phyloP scores from a whole-genome alignment of 2,888 invertebrate genomes.

The Ophioninae sp. region DNA sequence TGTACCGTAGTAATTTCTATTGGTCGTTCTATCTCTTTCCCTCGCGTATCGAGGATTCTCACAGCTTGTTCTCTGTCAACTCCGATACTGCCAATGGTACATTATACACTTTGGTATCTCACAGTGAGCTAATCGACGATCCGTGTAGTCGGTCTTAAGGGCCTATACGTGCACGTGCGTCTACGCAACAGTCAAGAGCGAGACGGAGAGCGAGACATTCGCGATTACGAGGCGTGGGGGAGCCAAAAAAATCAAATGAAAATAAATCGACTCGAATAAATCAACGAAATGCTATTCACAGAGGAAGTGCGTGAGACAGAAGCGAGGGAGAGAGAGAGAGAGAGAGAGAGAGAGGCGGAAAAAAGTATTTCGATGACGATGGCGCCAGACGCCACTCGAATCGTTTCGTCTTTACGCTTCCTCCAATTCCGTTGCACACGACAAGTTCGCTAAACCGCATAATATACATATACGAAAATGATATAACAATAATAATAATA shows the following conservation, averaged over 20 bases:
- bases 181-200: background rate
- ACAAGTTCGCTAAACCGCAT: constrained; percentile 3
- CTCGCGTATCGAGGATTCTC: background rate
- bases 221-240: constrained; percentile 1
- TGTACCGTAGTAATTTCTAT: background rate
- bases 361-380: constrained; percentile 44
- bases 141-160: constrained; percentile 6
- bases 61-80: constrained; percentile 15
- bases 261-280: constrained; percentile 37
- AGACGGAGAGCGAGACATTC: constrained; percentile 5
- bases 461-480: background rate
- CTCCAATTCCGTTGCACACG: constrained; percentile 9
- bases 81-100: constrained; percentile 24
- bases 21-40: background rate
- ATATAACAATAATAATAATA: no score
- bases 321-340: constrained; percentile 8
- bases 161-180: constrained; percentile 1
- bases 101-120: constrained; percentile 30
- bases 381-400: constrained; percentile 61
- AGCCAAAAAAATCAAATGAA: constrained; percentile 24
- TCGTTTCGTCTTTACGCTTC: constrained; percentile 26
- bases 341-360: constrained; percentile 4
- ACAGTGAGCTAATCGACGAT: constrained; percentile 38
- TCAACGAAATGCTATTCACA: constrained; percentile 31
- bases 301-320: constrained; percentile 3